These are phyloP conservation scores for Xenentodon cancila DNA, from an alignment of 2,797 vertebrate genomes.

Conservation along the genomic window DNA sequence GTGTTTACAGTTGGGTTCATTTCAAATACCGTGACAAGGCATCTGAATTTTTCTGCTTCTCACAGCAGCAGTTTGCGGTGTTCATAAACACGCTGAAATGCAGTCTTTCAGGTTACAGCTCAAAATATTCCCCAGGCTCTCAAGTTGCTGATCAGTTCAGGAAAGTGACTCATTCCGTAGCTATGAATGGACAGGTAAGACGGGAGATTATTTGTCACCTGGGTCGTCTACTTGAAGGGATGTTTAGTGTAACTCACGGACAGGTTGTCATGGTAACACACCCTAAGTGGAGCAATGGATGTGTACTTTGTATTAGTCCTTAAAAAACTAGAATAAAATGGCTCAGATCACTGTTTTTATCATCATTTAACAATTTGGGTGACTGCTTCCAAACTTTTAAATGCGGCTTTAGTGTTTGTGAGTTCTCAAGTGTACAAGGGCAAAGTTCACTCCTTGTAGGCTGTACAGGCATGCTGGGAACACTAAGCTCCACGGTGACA, in stretches of 20 bases:
- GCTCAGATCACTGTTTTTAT: constrained; percentile 8
- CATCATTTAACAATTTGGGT: constrained; percentile 23
- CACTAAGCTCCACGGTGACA: constrained; percentile 26
- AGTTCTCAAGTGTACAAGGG: background rate
- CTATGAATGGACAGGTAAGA: constrained; percentile 9
- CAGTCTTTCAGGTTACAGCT: constrained; percentile 50
- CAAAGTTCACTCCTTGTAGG: constrained; percentile 3
- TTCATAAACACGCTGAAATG: constrained; percentile 38
- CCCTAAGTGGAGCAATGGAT: background rate
- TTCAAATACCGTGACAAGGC: constrained; percentile 39
- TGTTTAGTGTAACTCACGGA: background rate
- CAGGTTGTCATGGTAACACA: constrained; percentile 26
- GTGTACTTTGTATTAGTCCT: constrained; percentile 4
- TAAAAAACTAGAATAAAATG: constrained; percentile 30
- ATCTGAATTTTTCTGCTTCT: constrained; percentile 30
- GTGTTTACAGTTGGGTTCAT: background rate
- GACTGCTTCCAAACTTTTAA: constrained; percentile 2
- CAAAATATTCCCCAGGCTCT: background rate
- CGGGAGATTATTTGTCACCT: constrained; percentile 2
- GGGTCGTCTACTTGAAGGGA: constrained; percentile 2
- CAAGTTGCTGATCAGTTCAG: background rate
- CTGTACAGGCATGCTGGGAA: constrained; percentile 10
- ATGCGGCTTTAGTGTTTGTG: background rate
- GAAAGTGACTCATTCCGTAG: constrained; percentile 9
- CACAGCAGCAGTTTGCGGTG: background rate